Evolutionary conservation across 2,113 vertebrate species (phyloP), one percentile per base, ranked within the genome.

Genomic region (Salvelinus fontinalis): DNA sequence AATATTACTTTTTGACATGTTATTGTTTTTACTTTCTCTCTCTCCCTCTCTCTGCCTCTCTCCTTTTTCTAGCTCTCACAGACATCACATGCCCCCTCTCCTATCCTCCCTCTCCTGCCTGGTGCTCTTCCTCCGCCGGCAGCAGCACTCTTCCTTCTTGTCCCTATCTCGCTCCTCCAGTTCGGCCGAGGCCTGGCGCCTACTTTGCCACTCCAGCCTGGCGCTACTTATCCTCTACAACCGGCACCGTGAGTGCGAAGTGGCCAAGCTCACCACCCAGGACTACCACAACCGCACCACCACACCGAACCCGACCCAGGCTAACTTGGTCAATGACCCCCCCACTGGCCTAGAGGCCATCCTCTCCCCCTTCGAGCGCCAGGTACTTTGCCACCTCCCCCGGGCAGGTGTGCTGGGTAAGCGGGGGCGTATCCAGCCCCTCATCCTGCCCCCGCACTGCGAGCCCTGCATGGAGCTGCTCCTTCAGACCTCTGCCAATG

Each of bases 171-270:
- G 91, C 8, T 87, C 91, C 1, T 84, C 91, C 14, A 80, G 88
- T 75, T 93, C 93, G 0, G 92, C 93, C 0, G 94, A 94, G 77
- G 86, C 92, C 64, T 95, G 94, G 93, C 92, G 93, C 9, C 88
- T 93, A 67, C 91, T 95, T 62, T 95, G 94, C 84, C 93, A 95
- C 78, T 91, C 93, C 81, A 95, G 93, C 80, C 89, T 95, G 74
- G 93, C 92, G 4, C 88, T 94, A 44, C 92, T 94, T 71, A 94
- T 94, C 84, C 92, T 94, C 67, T 94, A 92, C 86, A 94, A 94
- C 81, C 92, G 94, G 12, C 92, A 94, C 70, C 87, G 94, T 11
- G 94, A 95, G 81, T 94, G 93, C 4, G 94, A 95, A 84, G 92
- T 93, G 65, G 92, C 94, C 62, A 94, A 94, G 77, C 92, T 95